phyloP scores from a whole-genome alignment of 1,140 invertebrate species.

The Coptotermes formosanus region DNA sequence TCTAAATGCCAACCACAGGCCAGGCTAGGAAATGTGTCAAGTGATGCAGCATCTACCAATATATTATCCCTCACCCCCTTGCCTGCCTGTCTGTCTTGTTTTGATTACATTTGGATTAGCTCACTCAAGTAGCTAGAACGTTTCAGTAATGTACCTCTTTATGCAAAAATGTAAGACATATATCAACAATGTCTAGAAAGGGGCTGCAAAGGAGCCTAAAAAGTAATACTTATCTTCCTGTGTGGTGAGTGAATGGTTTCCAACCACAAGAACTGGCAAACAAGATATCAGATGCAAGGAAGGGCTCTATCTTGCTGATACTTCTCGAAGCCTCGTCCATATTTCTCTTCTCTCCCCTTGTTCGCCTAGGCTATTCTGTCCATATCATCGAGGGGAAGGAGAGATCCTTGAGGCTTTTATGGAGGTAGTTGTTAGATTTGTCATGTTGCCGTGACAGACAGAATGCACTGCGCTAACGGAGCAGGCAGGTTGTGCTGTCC shows the following conservation, averaged over 20 bases:
- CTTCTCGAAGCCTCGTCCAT: constrained; percentile 17
- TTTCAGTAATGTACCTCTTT: constrained; percentile 33
- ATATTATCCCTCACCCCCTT: not conserved
- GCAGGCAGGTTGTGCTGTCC: not conserved
- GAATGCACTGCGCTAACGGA: constrained; percentile 11
- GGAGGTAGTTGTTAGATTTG: constrained; percentile 34
- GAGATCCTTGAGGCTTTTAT: constrained; percentile 20
- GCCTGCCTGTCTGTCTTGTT: constrained; percentile 16
- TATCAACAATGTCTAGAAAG: constrained; percentile 28
- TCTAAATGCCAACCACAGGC: constrained; percentile 7
- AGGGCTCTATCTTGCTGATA: not conserved
- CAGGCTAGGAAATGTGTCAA: not conserved
- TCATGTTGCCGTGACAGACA: constrained; percentile 35
- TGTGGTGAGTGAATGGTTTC: constrained; percentile 28
- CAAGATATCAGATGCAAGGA: constrained; percentile 31
- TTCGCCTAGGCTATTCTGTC: constrained; percentile 21
- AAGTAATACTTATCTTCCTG: constrained; percentile 1
- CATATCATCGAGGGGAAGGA: constrained; percentile 25
- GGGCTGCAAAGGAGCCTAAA: not conserved
- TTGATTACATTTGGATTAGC: constrained; percentile 33
- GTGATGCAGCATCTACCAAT: constrained; percentile 5
- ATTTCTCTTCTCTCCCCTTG: not conserved
- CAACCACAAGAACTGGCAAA: constrained; percentile 25
- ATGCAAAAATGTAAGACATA: constrained; percentile 35
- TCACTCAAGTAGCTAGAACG: constrained; percentile 30